Conservation (phyloP, 1,140 invertebrate genomes). For the Micrasema minimum region DNA sequence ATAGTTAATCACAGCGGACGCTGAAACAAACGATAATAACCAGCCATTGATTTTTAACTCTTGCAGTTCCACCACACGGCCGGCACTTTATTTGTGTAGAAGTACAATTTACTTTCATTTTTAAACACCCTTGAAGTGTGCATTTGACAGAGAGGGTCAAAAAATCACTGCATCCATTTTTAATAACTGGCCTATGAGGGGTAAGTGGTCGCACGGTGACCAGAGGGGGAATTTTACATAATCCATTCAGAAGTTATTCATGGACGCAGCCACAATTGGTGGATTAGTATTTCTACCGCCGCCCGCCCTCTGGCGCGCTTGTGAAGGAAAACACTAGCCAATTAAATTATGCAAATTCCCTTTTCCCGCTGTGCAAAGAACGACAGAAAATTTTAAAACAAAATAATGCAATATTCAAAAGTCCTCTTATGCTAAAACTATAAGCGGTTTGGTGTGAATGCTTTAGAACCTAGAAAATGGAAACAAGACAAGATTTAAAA, state of each 20-base stretch:
- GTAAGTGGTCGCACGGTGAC: slow-evolving; percentile 12
- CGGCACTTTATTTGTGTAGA: slow-evolving; percentile 18
- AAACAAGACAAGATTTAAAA: too few relatives aligned
- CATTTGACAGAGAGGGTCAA: too few relatives aligned
- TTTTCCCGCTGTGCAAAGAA: too few relatives aligned
- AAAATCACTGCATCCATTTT: slow-evolving; percentile 42
- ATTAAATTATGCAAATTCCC: too few relatives aligned
- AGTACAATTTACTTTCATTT: slow-evolving; percentile 29
- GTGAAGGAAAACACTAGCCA: neutral
- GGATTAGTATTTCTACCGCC: slow-evolving; percentile 32
- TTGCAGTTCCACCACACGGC: neutral
- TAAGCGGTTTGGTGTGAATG: too few relatives aligned
- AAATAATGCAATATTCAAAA: too few relatives aligned
- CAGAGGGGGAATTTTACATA: slow-evolving; percentile 36
- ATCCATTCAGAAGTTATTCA: slow-evolving; percentile 45
- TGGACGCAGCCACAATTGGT: slow-evolving; percentile 34
- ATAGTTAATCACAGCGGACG: too few relatives aligned
- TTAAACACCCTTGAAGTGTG: too few relatives aligned
- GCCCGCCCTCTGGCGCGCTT: neutral
- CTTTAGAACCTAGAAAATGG: too few relatives aligned
- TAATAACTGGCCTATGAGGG: slow-evolving; percentile 35
- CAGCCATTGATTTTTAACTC: slow-evolving; percentile 4
- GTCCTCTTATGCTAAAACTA: too few relatives aligned
- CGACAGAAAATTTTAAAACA: too few relatives aligned
- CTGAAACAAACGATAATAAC: slow-evolving; percentile 28